Base-by-base conservation (phyloP, 2,888 invertebrate species). In the Raillietiella orientalis region DNA sequence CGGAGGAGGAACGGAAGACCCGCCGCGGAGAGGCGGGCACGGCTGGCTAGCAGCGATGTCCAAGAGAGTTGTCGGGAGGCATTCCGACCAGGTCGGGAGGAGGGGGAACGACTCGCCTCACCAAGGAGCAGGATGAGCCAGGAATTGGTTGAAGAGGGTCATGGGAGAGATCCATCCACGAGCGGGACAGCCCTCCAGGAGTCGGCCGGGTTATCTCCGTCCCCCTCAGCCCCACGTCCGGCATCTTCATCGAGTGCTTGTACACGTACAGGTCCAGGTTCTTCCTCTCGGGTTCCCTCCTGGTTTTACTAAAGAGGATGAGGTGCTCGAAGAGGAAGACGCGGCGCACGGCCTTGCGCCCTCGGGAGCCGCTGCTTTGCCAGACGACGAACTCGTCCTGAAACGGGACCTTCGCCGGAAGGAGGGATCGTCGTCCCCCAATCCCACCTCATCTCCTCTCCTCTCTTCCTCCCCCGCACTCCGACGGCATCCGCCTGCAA, bases 131-230 rank as follows among this genome's bases (percentile, higher is more conserved):
- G n/a, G n/a, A n/a, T n/a, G n/a, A n/a, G n/a, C n/a, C n/a, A n/a
- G n/a, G n/a, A n/a, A n/a, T n/a, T n/a, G n/a, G n/a, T n/a, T n/a
- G n/a, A n/a, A n/a, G n/a, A n/a, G n/a, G n/a, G n/a, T n/a, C n/a
- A n/a, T n/a, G n/a, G n/a, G n/a, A n/a, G 30, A 58, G 55, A 5
- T 58, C 54, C 37, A 61, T 63, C 35, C 71, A 58, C 46, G 79
- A 75, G 37, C 77, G 59, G 48, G 79, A 84, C 84, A 84, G 84
- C 37, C 84, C 74, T 45, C 79, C 77, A 49, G 84, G 82, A 49
- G 75, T 79, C 30, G 70, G 65, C 14, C 61, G 57, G 35, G 66
- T 69, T 38, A 79, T 77, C 9, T 72, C 70, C 44, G 70, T 71
- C 10, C 79, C 82, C 3, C 84, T 87, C 38, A 87, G 53, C 24